Evolutionary conservation across 2,113 vertebrate species (phyloP).

Genomic region (Passer montanus): DNA sequence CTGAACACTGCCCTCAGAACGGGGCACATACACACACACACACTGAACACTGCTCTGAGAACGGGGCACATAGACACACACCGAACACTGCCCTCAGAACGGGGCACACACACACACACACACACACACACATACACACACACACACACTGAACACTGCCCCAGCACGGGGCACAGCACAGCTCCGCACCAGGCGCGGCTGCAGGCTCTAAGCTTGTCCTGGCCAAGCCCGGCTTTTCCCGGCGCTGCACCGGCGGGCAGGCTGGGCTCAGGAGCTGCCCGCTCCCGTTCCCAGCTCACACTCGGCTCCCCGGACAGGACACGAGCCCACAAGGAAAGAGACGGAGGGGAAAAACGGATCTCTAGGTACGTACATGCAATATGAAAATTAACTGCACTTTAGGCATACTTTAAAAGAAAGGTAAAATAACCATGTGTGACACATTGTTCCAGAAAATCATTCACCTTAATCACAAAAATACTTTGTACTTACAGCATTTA

Average conservation of each 20-base stretch:
- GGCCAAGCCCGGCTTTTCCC: not conserved
- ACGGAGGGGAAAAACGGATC: not conserved
- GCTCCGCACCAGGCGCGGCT: not conserved
- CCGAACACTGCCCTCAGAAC: too few relatives aligned
- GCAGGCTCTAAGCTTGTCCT: not conserved
- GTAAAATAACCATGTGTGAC: constrained; percentile 9
- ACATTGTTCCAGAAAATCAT: not conserved
- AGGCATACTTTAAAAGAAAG: constrained; percentile 33
- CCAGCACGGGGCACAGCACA: not conserved
- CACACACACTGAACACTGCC: too few relatives aligned
- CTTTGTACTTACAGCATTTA: not conserved
- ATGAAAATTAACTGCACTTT: constrained; percentile 27
- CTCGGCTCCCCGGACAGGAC: not conserved
- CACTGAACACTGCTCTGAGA: too few relatives aligned
- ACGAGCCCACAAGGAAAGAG: not conserved
- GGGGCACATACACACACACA: too few relatives aligned
- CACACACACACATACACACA: too few relatives aligned
- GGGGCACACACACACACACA: too few relatives aligned
- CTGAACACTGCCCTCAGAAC: too few relatives aligned
- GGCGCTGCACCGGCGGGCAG: not conserved
- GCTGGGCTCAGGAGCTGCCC: not conserved
- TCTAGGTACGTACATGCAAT: not conserved
- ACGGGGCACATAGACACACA: too few relatives aligned
- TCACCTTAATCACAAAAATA: not conserved
- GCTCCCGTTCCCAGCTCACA: not conserved